These are phyloP conservation scores for Schrankia costaestrigalis DNA, from an alignment of 2,888 invertebrate genomes.

Conservation along the genomic window DNA sequence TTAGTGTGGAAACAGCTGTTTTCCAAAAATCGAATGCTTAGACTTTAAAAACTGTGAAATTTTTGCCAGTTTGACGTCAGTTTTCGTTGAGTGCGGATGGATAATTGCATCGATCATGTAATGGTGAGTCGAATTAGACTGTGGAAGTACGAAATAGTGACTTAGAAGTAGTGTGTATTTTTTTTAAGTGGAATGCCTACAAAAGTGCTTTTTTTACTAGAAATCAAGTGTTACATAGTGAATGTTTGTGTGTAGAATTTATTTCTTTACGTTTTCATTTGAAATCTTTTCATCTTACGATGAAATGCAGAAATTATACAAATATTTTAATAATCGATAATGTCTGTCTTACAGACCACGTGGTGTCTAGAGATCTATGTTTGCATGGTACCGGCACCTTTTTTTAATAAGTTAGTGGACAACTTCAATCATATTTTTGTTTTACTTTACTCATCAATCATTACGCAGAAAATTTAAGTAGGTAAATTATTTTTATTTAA, in stretches of 20 bases:
- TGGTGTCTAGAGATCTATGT: slow-evolving; percentile 22
- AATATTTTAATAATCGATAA: slow-evolving; percentile 32
- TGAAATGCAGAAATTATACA: slow-evolving; percentile 6
- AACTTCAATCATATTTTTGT: too few species aligned
- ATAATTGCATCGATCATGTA: slow-evolving; percentile 56
- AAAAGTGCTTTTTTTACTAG: slow-evolving; percentile 36
- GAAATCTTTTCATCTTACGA: slow-evolving; percentile 19
- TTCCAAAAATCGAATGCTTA: slow-evolving; percentile 69
- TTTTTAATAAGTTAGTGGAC: slow-evolving; percentile 32
- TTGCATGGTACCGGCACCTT: slow-evolving; percentile 32
- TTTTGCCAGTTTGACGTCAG: slow-evolving; percentile 64
- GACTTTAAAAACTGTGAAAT: slow-evolving; percentile 37
- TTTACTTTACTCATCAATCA: too few species aligned
- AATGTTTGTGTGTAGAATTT: slow-evolving; percentile 51
- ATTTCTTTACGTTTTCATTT: slow-evolving; percentile 16
- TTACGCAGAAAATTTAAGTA: too few species aligned
- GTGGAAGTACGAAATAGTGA: slow-evolving; percentile 43
- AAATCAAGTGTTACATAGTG: slow-evolving; percentile 44
- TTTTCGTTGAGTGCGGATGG: slow-evolving; percentile 53
- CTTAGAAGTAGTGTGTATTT: slow-evolving; percentile 39
- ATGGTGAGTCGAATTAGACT: slow-evolving; percentile 63
- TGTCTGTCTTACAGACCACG: slow-evolving; percentile 21
- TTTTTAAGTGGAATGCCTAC: slow-evolving; percentile 46
- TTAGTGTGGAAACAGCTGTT: slow-evolving; percentile 61
- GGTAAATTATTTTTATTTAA: too few species aligned